Evolutionary conservation across 2,113 vertebrate genomes (phyloP).

Genomic region (Mormoops blainvillei): DNA sequence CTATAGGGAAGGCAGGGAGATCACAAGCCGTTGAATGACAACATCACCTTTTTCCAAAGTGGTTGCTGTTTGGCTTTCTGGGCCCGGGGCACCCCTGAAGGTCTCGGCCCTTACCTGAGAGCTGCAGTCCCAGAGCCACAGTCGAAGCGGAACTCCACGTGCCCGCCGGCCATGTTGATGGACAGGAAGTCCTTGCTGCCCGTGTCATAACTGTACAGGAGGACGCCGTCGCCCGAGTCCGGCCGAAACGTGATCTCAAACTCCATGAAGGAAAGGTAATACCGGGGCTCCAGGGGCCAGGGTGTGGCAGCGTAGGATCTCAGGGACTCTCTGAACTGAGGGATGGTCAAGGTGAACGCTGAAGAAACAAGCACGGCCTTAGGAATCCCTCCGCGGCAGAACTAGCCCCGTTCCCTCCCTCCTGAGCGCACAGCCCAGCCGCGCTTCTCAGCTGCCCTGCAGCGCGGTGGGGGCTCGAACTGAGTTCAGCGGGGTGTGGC

Average conservation of each 20-base stretch:
- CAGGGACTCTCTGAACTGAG: conserved; percentile 90
- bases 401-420: not conserved
- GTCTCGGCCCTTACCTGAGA: conserved; percentile 84
- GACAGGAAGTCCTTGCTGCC: conserved; percentile 92
- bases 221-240: conserved; percentile 82
- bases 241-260: conserved; percentile 93
- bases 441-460: not conserved
- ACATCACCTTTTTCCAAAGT: not conserved
- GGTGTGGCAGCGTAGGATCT: conserved; percentile 87
- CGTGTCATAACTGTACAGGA: conserved; percentile 93
- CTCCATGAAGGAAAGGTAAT: conserved; percentile 95
- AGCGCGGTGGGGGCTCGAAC: not conserved
- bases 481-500: not conserved
- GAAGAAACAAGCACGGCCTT: conserved; percentile 32
- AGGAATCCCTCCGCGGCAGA: not conserved
- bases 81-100: not conserved
- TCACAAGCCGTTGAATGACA: not conserved
- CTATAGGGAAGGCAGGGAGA: not conserved
- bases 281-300: conserved; percentile 91
- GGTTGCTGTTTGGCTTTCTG: not conserved
- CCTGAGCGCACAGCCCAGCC: not conserved
- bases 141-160: conserved; percentile 95
- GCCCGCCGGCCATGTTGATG: conserved; percentile 85
- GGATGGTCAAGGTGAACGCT: conserved; percentile 90
- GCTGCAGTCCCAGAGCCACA: conserved; percentile 92